Conservation (phyloP, 1,140 invertebrate genomes). For the Cherax destructor region DNA sequence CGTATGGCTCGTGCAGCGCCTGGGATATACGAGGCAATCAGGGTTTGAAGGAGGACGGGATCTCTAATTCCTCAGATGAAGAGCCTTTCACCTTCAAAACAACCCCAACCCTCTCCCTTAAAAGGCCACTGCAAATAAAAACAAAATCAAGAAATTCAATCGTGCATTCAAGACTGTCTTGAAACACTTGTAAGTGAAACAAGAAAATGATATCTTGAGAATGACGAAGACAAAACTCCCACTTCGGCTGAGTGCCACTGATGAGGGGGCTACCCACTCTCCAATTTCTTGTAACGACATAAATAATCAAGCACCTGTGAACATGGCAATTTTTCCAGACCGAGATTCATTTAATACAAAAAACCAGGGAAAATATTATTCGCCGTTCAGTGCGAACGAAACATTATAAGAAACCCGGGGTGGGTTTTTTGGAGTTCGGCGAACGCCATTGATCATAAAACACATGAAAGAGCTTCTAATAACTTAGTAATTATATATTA, state of each 20-base stretch:
- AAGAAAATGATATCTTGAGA: background rate
- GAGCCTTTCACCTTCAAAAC: too few relatives aligned
- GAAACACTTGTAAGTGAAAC: background rate
- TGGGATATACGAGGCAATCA: too few relatives aligned
- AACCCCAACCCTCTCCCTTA: too few relatives aligned
- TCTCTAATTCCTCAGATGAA: too few relatives aligned
- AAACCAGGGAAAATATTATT: background rate
- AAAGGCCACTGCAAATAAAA: too few relatives aligned
- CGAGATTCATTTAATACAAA: background rate
- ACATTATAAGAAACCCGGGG: background rate
- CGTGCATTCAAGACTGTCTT: background rate
- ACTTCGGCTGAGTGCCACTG: background rate
- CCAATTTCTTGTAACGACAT: background rate
- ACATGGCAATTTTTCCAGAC: background rate
- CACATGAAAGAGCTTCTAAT: conserved; percentile 32
- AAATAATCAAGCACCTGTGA: background rate
- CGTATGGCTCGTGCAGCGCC: too few relatives aligned
- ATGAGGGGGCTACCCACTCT: background rate
- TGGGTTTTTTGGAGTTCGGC: background rate
- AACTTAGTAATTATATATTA: conserved; percentile 31
- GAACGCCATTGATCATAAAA: conserved; percentile 38
- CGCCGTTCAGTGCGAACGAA: background rate
- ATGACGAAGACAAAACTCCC: background rate
- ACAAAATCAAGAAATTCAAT: too few relatives aligned
- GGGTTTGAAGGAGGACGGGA: too few relatives aligned